Evolutionary conservation across 2,797 vertebrate genomes (phyloP), one percentile per base, ranked within the genome.

Genomic region (Gallinago nigripennis): DNA sequence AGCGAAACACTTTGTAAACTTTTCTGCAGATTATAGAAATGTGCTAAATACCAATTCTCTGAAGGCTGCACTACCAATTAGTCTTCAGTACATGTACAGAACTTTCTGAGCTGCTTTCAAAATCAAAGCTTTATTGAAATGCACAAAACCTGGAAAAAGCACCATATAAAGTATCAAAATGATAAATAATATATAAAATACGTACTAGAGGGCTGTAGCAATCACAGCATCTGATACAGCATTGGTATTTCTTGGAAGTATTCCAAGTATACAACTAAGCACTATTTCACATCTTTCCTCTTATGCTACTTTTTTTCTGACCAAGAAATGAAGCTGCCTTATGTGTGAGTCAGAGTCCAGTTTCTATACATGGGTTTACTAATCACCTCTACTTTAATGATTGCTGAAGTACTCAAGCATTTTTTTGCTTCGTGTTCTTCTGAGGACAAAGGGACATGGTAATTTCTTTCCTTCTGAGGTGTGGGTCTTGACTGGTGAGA

Each of bases 301-400:
- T 15, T 30, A 27, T 1, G 1, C 20, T 25, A 8, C 24, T 4
- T 60, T 84, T 63, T 63, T 46, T 53, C 57, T 78, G 60, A 17
- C 33, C 23, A 14, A 39, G 35, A 73, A 87, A 41, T 2, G 15
- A 51, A 39, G 31, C 39, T 16, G 16, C 11, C 5, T 6, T 64
- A 7, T 0, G 0, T 25, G 8, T 12, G 27, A 80, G 12, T 35
- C 15, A 24, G 9, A 76, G 41, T 21, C 53, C 35, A 43, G 18
- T 21, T 78, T 23, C 39, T 68, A 3, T 63, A 4, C 18, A 4
- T 51, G 45, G 43, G 23, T 75, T 43, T 72, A 4, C 31, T 46
- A 37, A 33, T 24, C 18, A 2, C 35, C 68, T 33, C 2, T 14
- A 21, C 60, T 82, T 73, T 61, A 30, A 35, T 2, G 0, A 41